Conservation (phyloP, 2,888 invertebrate genomes). For the Neuroscelio doddi region DNA sequence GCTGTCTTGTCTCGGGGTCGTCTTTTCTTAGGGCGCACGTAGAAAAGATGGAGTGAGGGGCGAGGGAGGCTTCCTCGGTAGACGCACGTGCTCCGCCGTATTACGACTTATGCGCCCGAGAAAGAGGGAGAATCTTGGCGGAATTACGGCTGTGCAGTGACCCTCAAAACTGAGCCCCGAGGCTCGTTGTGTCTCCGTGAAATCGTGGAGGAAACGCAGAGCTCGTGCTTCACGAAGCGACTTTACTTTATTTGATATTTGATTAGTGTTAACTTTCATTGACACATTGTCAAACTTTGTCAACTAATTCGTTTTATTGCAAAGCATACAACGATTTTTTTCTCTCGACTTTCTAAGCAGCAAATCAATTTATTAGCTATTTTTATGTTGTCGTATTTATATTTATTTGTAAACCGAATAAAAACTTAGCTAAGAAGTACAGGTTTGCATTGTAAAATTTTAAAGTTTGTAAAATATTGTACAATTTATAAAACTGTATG, state of each 20-base stretch:
- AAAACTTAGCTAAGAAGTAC: slow-evolving; percentile 4
- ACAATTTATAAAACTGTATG: too few relatives aligned
- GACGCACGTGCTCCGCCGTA: slow-evolving; percentile 6
- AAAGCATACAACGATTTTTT: too few relatives aligned
- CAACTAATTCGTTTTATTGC: not conserved
- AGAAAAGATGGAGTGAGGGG: slow-evolving; percentile 13
- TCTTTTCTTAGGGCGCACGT: slow-evolving; percentile 27
- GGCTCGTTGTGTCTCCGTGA: slow-evolving; percentile 29
- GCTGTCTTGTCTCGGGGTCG: slow-evolving; percentile 30
- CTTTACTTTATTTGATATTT: slow-evolving; percentile 60
- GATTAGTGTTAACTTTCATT: slow-evolving; percentile 63
- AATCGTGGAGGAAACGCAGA: slow-evolving; percentile 32
- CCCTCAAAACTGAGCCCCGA: slow-evolving; percentile 52
- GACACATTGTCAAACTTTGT: slow-evolving; percentile 6
- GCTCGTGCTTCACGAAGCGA: slow-evolving; percentile 41
- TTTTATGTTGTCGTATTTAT: too few relatives aligned
- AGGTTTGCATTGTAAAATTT: too few relatives aligned
- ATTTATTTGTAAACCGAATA: not conserved
- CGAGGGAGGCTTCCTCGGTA: slow-evolving; percentile 24
- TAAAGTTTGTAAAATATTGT: too few relatives aligned
- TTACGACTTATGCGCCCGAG: slow-evolving; percentile 5
- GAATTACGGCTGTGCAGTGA: slow-evolving; percentile 60
- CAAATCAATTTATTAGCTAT: too few relatives aligned
- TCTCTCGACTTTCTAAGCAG: too few relatives aligned
- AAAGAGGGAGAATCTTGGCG: slow-evolving; percentile 27